Evolutionary conservation across 37 sponge, comb jelly and placozoan genomes (phyloP).

Genomic region (Mnemiopsis leidyi): DNA sequence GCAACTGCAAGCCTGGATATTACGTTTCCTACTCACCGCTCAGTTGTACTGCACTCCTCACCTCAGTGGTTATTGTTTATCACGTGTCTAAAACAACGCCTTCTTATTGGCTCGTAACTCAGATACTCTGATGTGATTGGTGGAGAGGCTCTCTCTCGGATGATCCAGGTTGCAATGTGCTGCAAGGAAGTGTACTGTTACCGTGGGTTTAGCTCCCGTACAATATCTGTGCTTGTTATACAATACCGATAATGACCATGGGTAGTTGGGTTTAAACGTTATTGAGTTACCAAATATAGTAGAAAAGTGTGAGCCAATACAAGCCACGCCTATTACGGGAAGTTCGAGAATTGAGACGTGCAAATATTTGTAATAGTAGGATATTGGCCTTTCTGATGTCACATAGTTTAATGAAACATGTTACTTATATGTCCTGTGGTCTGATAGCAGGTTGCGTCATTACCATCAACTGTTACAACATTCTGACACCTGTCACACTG

Average conservation of each 20-base stretch:
- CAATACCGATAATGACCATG: background rate
- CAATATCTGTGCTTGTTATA: background rate
- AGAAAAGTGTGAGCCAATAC: background rate
- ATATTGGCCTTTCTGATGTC: too few species aligned
- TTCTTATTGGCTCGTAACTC: background rate
- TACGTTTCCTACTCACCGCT: background rate
- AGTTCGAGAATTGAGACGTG: background rate
- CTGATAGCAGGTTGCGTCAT: too few species aligned
- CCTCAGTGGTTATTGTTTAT: background rate
- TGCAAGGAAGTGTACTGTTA: background rate
- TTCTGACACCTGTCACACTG: too few species aligned
- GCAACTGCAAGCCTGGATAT: background rate
- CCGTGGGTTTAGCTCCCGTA: background rate
- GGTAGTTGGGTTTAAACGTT: background rate
- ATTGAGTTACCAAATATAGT: background rate
- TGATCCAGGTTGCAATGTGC: background rate
- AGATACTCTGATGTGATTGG: background rate
- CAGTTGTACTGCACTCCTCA: background rate
- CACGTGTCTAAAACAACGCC: background rate
- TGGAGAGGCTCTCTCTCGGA: background rate
- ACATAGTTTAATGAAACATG: too few species aligned
- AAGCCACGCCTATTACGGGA: background rate
- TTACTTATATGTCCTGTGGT: too few species aligned
- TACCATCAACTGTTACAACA: too few species aligned
- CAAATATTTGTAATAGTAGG: background rate